These are phyloP conservation scores for Lacanobia wlatinum DNA, from an alignment of 2,888 invertebrate genomes.

Conservation along the genomic window DNA sequence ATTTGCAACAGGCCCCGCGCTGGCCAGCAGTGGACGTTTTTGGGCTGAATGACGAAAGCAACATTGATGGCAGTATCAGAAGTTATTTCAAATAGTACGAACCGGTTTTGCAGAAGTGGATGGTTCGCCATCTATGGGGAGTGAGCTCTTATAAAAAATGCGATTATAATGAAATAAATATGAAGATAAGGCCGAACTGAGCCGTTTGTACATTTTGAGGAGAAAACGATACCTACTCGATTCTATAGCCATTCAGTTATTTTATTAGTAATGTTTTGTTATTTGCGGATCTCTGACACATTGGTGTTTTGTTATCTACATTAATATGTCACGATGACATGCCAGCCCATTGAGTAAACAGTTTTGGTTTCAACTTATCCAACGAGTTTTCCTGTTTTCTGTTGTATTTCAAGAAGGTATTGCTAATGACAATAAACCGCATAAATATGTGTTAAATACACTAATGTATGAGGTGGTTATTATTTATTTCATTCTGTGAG, in stretches of 20 bases:
- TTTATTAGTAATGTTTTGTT: background rate
- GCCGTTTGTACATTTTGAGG: constrained; percentile 10
- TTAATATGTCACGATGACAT: constrained; percentile 7
- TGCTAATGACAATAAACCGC: background rate
- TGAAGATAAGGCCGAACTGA: constrained; percentile 15
- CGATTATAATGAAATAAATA: constrained; percentile 54
- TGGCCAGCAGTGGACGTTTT: background rate
- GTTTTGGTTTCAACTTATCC: background rate
- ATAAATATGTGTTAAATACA: background rate
- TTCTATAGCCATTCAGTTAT: constrained; percentile 6
- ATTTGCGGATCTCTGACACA: background rate
- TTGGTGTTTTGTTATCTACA: background rate
- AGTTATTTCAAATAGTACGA: constrained; percentile 11
- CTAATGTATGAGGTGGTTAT: background rate
- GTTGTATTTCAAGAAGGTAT: background rate
- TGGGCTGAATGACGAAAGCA: background rate
- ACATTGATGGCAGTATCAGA: background rate
- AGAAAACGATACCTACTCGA: background rate
- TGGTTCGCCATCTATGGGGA: constrained; percentile 7
- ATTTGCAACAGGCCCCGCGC: too few species aligned
- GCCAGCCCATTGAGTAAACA: background rate
- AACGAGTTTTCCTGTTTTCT: constrained; percentile 17
- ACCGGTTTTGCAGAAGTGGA: constrained; percentile 10
- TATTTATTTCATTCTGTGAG: too few species aligned
- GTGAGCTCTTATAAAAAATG: constrained; percentile 55